phyloP scores from a whole-genome alignment of 2,113 vertebrate genomes.

The Oophaga pumilio region DNA sequence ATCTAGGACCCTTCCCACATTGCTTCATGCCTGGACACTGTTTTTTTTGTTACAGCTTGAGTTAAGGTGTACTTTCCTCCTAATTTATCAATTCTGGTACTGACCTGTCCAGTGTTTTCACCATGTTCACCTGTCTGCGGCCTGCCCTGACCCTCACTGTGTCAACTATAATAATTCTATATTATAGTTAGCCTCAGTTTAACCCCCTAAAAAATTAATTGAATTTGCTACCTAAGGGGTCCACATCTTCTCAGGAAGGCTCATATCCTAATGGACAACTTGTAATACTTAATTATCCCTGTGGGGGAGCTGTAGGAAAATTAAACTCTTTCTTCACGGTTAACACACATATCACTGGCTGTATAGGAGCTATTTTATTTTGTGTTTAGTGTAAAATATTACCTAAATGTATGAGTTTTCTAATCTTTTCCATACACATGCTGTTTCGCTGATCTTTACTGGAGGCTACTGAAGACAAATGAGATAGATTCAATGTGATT shows the following conservation, averaged over 20 bases:
- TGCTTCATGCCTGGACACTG: too few species aligned
- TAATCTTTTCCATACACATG: neutral
- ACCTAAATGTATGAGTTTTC: neutral
- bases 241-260: neutral
- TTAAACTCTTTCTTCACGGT: neutral
- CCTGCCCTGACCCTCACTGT: too few species aligned
- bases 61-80: too few species aligned
- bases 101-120: too few species aligned
- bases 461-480: slow-evolving; percentile 7
- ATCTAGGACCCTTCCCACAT: too few species aligned
- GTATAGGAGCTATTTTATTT: neutral
- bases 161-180: too few species aligned
- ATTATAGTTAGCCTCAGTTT: too few species aligned
- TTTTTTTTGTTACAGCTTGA: too few species aligned
- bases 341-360: neutral
- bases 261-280: neutral
- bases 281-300: neutral
- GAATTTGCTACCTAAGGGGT: too few species aligned
- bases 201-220: too few species aligned
- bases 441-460: neutral
- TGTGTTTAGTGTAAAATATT: neutral
- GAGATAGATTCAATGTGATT: slow-evolving; percentile 21
- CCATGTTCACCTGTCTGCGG: too few species aligned
- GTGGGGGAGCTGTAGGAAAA: neutral
- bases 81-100: too few species aligned